Conservation (phyloP, 2,797 vertebrate genomes). For the Darevskia mixta region DNA sequence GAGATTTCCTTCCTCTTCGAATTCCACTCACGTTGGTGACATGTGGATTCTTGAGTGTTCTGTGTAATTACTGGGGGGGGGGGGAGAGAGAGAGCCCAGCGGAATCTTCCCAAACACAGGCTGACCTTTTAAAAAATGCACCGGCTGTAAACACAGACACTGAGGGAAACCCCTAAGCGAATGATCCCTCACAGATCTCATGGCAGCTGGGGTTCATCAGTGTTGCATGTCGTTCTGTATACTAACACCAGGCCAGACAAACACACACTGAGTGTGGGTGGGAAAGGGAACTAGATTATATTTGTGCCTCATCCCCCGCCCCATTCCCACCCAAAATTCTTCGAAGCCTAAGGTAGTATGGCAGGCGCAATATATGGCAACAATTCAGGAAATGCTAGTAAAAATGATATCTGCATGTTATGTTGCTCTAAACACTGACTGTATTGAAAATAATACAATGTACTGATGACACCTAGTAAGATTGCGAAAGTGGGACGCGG, state of each 20-base stretch:
- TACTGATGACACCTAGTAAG: too few species aligned
- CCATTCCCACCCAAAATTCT: too few species aligned
- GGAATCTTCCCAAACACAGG: not conserved
- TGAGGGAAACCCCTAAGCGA: conserved; percentile 29
- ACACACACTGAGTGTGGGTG: not conserved
- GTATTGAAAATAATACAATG: not conserved
- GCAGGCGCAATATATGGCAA: too few species aligned
- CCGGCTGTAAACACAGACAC: conserved; percentile 36
- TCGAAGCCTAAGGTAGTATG: too few species aligned
- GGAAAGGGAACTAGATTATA: not conserved
- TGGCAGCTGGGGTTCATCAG: conserved; percentile 55
- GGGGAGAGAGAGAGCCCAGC: not conserved
- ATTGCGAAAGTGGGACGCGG: too few species aligned
- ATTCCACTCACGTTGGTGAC: fast-evolving
- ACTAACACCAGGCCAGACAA: not conserved
- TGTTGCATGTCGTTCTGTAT: conserved; percentile 34
- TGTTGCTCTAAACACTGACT: not conserved
- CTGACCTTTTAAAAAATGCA: conserved; percentile 46
- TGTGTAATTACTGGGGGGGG: not conserved
- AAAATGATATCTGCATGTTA: too few species aligned
- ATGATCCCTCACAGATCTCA: conserved; percentile 3
- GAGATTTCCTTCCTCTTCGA: not conserved
- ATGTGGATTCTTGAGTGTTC: fast-evolving
- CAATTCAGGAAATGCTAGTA: too few species aligned
- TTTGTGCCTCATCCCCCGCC: not conserved